Evolutionary conservation across 2,888 invertebrate species (phyloP).

Genomic region (Epinotia ramella): DNA sequence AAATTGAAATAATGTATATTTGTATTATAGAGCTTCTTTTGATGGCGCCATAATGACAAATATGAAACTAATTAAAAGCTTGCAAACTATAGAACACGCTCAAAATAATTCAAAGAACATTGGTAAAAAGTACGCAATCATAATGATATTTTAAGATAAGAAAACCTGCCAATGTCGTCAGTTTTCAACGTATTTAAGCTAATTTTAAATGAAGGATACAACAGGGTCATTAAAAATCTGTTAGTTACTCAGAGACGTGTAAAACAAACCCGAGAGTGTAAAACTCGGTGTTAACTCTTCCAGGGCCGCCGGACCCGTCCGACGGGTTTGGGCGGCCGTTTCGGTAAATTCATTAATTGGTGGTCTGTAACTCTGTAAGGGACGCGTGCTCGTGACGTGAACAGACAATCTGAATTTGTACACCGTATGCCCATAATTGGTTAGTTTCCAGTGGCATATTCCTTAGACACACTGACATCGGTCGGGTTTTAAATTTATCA

Average conservation of each 20-base stretch:
- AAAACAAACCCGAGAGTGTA: constrained; percentile 33
- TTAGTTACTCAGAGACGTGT: constrained; percentile 21
- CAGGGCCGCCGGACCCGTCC: constrained; percentile 26
- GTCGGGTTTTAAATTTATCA: no score
- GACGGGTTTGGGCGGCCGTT: constrained; percentile 26
- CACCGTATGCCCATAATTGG: not conserved
- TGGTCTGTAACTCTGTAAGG: constrained; percentile 14
- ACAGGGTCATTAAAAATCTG: constrained; percentile 25
- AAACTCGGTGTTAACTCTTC: constrained; percentile 26
- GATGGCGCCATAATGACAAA: no score
- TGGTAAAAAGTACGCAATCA: no score
- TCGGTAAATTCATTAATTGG: constrained; percentile 32
- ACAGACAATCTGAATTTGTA: not conserved
- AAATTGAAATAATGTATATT: no score
- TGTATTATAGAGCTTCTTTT: no score
- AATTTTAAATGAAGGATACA: constrained; percentile 19
- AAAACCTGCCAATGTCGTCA: no score
- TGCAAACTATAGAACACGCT: no score
- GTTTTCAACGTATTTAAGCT: not conserved
- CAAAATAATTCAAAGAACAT: no score
- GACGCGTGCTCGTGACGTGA: not conserved
- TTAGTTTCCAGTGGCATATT: not conserved
- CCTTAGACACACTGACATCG: no score
- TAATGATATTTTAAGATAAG: no score
- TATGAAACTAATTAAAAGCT: no score